Evolutionary conservation across 2,797 vertebrate species (phyloP), one percentile per base, ranked within the genome.

Genomic region (Labeo calbasu): DNA sequence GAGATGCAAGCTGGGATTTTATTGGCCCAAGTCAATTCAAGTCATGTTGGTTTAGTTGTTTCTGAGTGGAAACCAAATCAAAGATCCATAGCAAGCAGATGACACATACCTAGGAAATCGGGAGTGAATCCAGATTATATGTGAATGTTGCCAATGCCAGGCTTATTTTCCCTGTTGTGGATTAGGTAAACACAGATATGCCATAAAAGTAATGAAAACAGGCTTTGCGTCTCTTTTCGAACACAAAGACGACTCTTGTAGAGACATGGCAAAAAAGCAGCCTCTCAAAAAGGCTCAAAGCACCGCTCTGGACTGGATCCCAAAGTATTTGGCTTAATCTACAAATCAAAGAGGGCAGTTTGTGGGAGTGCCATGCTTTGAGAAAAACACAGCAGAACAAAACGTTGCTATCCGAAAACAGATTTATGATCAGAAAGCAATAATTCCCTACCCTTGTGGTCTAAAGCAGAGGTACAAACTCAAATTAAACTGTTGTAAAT

Each of bases 201-300:
- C 88, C 84, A 86, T 91, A 88, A 93, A 91, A 85, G 65, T 79
- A 87, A 85, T 85, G 70, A 70, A 84, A 84, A 53, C 81, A 72
- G 85, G 79, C 76, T 84, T 70, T 21, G 86, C 84, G 65, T 86
- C 12, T 48, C 83, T 84, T 89, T 92, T 91, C 81, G 59, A 87
- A 92, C 88, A 92, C 91, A 94, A 92, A 93, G 91, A 86, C 87
- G 90, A 92, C 87, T 91, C 89, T 92, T 91, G 87, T 92, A 85
- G 86, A 66, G 61, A 77, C 84, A 92, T 90, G 91, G 91, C 88
- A 92, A 92, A 90, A 90, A 91, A 92, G 89, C 90, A 82, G 70
- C 63, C 85, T 91, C 93, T 92, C 82, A 90, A 86, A 86, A 63
- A 51, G 85, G 63, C 77, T 32, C 66, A 73, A 85, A 40, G 79